phyloP scores from a whole-genome alignment of 2,888 invertebrate species.

The Caradrina clavipalpis region DNA sequence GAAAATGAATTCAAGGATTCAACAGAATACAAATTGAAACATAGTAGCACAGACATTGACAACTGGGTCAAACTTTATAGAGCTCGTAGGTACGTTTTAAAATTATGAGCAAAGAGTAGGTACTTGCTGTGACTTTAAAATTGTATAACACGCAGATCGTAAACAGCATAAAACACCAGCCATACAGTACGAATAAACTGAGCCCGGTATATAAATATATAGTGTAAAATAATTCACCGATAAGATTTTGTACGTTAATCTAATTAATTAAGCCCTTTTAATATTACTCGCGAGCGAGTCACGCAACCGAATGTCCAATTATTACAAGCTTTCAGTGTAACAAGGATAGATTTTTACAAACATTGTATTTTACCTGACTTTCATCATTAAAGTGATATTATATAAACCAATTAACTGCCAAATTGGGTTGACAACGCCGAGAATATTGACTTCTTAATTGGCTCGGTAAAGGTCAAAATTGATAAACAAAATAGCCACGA shows the following conservation, averaged over 20 bases:
- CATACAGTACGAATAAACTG: constrained; percentile 12
- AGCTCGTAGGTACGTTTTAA: not conserved
- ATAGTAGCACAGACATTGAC: not conserved
- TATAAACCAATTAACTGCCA: not conserved
- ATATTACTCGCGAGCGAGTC: constrained; percentile 21
- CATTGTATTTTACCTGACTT: not conserved
- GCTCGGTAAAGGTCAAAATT: not conserved
- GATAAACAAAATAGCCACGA: not conserved
- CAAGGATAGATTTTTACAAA: constrained; percentile 24
- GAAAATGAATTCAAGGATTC: not conserved
- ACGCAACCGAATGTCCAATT: constrained; percentile 42
- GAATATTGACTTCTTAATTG: constrained; percentile 12
- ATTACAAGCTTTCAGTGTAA: constrained; percentile 21
- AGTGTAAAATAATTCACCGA: constrained; percentile 46
- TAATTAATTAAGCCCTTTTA: constrained; percentile 58
- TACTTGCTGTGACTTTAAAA: not conserved
- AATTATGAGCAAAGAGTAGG: not conserved
- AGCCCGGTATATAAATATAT: constrained; percentile 22
- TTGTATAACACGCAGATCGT: constrained; percentile 29
- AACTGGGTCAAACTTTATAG: not conserved
- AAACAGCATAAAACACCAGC: constrained; percentile 4
- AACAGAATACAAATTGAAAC: not conserved
- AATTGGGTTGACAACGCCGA: constrained; percentile 13
- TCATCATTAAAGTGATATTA: not conserved
- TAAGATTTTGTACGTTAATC: constrained; percentile 52